Evolutionary conservation across 2,888 invertebrate genomes (phyloP).

Genomic region (Philereme transversata): DNA sequence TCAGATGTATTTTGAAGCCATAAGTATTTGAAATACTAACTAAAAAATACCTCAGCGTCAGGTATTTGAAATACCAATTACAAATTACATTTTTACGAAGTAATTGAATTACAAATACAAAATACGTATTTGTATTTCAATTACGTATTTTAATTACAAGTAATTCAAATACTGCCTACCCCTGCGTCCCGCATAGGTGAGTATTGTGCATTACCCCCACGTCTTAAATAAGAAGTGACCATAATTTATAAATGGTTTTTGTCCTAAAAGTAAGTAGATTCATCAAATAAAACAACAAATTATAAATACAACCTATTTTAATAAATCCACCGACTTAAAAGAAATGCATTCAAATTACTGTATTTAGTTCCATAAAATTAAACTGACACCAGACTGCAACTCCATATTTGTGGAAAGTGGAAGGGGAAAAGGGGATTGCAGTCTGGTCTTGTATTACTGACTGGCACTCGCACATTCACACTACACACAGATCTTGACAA

Average conservation of each 20-base stretch:
- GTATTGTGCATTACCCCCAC: too few species aligned
- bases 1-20: too few species aligned
- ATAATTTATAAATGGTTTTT: too few species aligned
- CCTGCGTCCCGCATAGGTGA: too few species aligned
- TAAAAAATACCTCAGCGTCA: too few species aligned
- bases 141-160: background rate
- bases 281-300: constrained; percentile 47
- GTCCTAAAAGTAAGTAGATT: too few species aligned
- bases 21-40: too few species aligned
- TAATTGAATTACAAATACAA: constrained; percentile 2
- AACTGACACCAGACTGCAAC: constrained; percentile 43
- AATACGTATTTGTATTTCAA: constrained; percentile 3
- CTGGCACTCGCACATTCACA: constrained; percentile 38
- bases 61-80: too few species aligned
- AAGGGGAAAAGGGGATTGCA: constrained; percentile 20
- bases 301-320: constrained; percentile 81
- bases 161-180: too few species aligned
- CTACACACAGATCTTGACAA: constrained; percentile 73
- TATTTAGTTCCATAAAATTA: constrained; percentile 70
- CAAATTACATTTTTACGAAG: too few species aligned
- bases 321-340: constrained; percentile 69
- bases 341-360: constrained; percentile 82
- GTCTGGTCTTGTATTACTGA: constrained; percentile 22
- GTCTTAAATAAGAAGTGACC: too few species aligned
- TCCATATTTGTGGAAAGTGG: constrained; percentile 35